These are phyloP conservation scores for Galerucella calmariensis DNA, from an alignment of 2,888 invertebrate species.

Conservation along the genomic window DNA sequence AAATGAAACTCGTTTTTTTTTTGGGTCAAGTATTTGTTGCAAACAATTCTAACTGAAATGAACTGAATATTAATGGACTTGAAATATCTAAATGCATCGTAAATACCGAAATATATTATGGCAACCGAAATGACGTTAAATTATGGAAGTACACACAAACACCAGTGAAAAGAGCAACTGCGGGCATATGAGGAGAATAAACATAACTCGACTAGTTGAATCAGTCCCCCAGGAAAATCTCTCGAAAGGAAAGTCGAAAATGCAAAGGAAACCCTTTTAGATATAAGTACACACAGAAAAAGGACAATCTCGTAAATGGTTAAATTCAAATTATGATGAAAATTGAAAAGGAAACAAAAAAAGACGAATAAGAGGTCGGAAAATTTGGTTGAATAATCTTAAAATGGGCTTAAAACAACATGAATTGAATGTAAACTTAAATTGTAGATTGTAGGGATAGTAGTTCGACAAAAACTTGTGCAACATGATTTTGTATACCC, in stretches of 20 bases:
- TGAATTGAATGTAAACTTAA: too few relatives aligned
- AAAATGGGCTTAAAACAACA: too few relatives aligned
- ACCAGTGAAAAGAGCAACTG: constrained; percentile 21
- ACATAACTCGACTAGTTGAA: constrained; percentile 25
- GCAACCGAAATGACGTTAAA: constrained; percentile 24
- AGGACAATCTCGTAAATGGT: neutral
- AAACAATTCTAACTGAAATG: too few relatives aligned
- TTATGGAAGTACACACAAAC: constrained; percentile 23
- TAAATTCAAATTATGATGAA: too few relatives aligned
- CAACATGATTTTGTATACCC: too few relatives aligned
- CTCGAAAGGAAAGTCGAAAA: constrained; percentile 13
- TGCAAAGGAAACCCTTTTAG: constrained; percentile 6
- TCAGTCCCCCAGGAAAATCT: constrained; percentile 11
- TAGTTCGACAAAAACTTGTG: too few relatives aligned
- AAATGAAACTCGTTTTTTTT: too few relatives aligned
- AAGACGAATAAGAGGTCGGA: too few relatives aligned
- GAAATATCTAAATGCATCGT: constrained; percentile 5
- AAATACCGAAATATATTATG: constrained; percentile 13
- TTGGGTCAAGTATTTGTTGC: too few relatives aligned
- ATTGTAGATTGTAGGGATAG: too few relatives aligned
- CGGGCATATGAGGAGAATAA: constrained; percentile 16
- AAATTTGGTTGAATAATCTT: too few relatives aligned
- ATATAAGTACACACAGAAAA: constrained; percentile 8
- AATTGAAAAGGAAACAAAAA: too few relatives aligned
- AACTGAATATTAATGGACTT: constrained; percentile 1